phyloP scores from a whole-genome alignment of 2,888 invertebrate genomes.

The Horisme vitalbata region DNA sequence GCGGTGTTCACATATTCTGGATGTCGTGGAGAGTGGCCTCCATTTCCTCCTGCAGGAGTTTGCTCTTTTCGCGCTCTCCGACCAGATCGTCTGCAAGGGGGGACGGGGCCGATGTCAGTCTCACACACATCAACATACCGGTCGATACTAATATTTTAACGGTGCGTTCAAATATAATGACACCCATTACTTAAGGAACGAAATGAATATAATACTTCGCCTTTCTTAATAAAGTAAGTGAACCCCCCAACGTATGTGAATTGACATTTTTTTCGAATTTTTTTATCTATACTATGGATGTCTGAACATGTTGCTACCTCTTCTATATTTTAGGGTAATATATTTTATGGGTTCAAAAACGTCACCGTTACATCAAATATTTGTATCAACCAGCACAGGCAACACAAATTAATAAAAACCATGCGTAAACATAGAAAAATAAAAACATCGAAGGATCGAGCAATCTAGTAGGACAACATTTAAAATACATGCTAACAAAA shows the following conservation, averaged over 20 bases:
- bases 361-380: conserved; percentile 24
- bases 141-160: conserved; percentile 43
- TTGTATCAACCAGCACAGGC: conserved; percentile 57
- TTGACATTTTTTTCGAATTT: too few species aligned
- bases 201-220: too few species aligned
- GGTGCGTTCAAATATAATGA: conserved; percentile 1
- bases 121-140: conserved; percentile 62
- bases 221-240: too few species aligned
- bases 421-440: conserved; percentile 54
- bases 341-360: not conserved
- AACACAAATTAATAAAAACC: conserved; percentile 69
- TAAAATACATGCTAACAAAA: conserved; percentile 67
- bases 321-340: too few species aligned
- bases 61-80: conserved; percentile 97
- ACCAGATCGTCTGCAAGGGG: conserved; percentile 95
- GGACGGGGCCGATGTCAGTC: conserved; percentile 75
- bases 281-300: too few species aligned
- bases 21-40: conserved; percentile 99
- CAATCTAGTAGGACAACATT: conserved; percentile 66
- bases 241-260: too few species aligned
- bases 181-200: too few species aligned
- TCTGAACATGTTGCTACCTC: too few species aligned
- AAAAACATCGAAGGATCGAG: conserved; percentile 65
- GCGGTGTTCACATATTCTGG: conserved; percentile 95
- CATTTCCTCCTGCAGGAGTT: conserved; percentile 98